Conservation (phyloP, 2,888 invertebrate species). For the Orthosia gothica region DNA sequence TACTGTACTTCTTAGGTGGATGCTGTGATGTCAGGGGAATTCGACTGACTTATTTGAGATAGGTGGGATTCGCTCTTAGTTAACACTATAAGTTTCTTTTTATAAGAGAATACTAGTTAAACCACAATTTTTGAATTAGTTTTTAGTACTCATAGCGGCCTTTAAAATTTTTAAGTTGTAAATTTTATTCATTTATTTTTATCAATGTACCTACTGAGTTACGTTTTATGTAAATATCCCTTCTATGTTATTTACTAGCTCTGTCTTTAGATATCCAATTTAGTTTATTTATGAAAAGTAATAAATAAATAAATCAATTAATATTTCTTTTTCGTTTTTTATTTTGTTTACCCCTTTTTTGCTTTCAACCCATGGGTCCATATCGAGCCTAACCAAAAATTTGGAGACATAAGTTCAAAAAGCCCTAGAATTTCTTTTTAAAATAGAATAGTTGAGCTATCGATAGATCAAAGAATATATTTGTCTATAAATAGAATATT, state of each 20-base stretch:
- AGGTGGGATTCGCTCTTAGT: slow-evolving; percentile 75
- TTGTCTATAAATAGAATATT: slow-evolving; percentile 63
- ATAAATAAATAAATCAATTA: slow-evolving; percentile 90
- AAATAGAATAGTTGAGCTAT: slow-evolving; percentile 51
- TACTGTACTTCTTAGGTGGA: slow-evolving; percentile 74
- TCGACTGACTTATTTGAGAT: slow-evolving; percentile 82
- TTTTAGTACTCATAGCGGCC: slow-evolving; percentile 77
- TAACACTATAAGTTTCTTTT: slow-evolving; percentile 74
- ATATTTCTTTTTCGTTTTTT: slow-evolving; percentile 80
- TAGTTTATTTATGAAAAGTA: slow-evolving; percentile 89
- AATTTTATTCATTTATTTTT: slow-evolving; percentile 85
- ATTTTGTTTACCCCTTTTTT: slow-evolving; percentile 72
- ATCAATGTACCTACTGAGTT: slow-evolving; percentile 78
- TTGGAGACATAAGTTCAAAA: slow-evolving; percentile 70
- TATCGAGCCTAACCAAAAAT: slow-evolving; percentile 70
- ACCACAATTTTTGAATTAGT: slow-evolving; percentile 74
- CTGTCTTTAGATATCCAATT: slow-evolving; percentile 87
- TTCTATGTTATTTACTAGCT: slow-evolving; percentile 86
- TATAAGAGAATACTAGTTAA: slow-evolving; percentile 72
- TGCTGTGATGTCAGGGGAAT: slow-evolving; percentile 80
- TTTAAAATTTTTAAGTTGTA: slow-evolving; percentile 87
- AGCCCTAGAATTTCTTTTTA: slow-evolving; percentile 52
- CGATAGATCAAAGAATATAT: slow-evolving; percentile 57
- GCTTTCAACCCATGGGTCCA: slow-evolving; percentile 79
- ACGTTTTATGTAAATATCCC: slow-evolving; percentile 88